These are phyloP conservation scores for Drosophila subsilvestris DNA, from an alignment of 2,888 invertebrate species.

Conservation along the genomic window DNA sequence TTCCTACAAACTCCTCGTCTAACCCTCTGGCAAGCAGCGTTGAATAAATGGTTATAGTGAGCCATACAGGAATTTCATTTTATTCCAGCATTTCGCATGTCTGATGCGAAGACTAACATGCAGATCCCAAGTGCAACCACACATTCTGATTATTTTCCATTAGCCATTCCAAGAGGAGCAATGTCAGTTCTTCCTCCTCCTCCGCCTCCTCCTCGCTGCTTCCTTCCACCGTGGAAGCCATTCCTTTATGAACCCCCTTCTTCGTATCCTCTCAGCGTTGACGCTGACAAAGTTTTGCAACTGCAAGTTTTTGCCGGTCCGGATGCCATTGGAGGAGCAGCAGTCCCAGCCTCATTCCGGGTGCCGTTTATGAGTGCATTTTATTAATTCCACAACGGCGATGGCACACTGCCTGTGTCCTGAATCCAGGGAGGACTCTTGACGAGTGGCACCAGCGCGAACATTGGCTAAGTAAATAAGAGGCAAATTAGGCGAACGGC, in stretches of 20 bases:
- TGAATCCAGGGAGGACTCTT: slow-evolving; percentile 22
- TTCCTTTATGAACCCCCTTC: not conserved
- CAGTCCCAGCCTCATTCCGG: slow-evolving; percentile 3
- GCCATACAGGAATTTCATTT: slow-evolving; percentile 41
- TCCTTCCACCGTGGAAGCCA: slow-evolving; percentile 5
- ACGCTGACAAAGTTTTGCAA: slow-evolving; percentile 38
- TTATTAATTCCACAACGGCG: slow-evolving; percentile 42
- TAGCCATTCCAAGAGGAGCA: slow-evolving; percentile 28
- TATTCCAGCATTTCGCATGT: slow-evolving; percentile 20
- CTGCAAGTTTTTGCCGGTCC: slow-evolving; percentile 8
- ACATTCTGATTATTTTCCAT: slow-evolving; percentile 51
- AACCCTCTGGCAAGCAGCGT: slow-evolving; percentile 13
- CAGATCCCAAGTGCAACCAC: slow-evolving; percentile 42
- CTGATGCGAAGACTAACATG: slow-evolving; percentile 28
- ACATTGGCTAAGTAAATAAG: slow-evolving; percentile 51
- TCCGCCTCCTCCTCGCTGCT: not conserved
- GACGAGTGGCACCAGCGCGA: slow-evolving; percentile 13
- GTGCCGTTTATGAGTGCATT: slow-evolving; percentile 28
- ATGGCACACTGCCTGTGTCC: not conserved
- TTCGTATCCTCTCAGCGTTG: slow-evolving; percentile 1
- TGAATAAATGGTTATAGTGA: slow-evolving; percentile 32
- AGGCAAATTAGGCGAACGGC: slow-evolving; percentile 54
- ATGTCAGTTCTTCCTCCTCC: slow-evolving; percentile 7
- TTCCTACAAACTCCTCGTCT: not conserved
- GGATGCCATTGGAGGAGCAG: not conserved